Conservation (phyloP, 2,888 invertebrate species). For the Scaptodrosophila latifasciaeformis region DNA sequence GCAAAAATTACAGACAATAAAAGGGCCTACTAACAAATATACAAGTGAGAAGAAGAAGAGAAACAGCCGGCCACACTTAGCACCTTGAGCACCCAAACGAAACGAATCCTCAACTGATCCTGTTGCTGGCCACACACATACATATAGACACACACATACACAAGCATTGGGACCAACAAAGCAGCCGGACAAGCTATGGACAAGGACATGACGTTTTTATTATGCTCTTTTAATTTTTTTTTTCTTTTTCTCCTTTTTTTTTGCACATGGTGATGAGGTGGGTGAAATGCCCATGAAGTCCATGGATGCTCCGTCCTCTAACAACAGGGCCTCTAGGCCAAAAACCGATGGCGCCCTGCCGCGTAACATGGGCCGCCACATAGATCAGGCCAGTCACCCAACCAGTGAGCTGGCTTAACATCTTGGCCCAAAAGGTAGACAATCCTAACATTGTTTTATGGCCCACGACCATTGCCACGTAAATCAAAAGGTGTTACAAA, state of each 20-base stretch:
- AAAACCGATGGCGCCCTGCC: slow-evolving; percentile 51
- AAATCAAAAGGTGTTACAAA: slow-evolving; percentile 63
- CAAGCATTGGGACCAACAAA: background rate
- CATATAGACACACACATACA: slow-evolving; percentile 15
- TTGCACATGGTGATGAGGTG: slow-evolving; percentile 33
- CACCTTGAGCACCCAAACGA: slow-evolving; percentile 38
- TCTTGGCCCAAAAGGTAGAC: slow-evolving; percentile 4
- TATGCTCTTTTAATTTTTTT: slow-evolving; percentile 35
- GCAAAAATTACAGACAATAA: slow-evolving; percentile 59
- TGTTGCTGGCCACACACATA: slow-evolving; percentile 47
- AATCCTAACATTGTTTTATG: slow-evolving; percentile 57
- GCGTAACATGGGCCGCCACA: slow-evolving; percentile 42
- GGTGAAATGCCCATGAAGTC: no score
- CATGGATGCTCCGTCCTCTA: no score
- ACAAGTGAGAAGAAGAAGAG: background rate
- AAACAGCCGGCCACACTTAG: slow-evolving; percentile 57
- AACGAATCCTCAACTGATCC: slow-evolving; percentile 37
- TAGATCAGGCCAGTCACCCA: slow-evolving; percentile 30
- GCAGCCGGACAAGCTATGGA: slow-evolving; percentile 30
- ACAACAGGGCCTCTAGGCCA: slow-evolving; percentile 32
- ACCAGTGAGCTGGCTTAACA: background rate
- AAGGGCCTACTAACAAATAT: slow-evolving; percentile 27
- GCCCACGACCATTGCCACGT: slow-evolving; percentile 47
- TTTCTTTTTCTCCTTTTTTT: background rate
- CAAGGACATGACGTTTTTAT: slow-evolving; percentile 65